Evolutionary conservation across 2,888 invertebrate genomes (phyloP).

Genomic region (Leucophenga maculata): DNA sequence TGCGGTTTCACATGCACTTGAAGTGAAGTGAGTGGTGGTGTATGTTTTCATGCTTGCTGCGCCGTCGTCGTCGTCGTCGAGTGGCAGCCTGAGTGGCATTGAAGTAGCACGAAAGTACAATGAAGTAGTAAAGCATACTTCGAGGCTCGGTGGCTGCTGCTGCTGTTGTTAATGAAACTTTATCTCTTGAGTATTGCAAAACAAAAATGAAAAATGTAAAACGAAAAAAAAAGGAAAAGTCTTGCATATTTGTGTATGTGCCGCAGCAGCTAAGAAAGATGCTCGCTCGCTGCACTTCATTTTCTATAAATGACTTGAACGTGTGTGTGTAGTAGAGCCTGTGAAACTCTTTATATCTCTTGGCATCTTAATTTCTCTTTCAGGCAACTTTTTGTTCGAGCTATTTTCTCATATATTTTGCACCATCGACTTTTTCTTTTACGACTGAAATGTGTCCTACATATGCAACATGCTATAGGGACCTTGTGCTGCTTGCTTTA

Average conservation of each 20-base stretch:
- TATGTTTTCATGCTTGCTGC: slow-evolving; percentile 13
- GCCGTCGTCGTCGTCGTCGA: background rate
- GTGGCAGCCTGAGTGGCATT: slow-evolving; percentile 9
- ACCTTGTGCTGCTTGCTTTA: too few relatives aligned
- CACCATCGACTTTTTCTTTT: background rate
- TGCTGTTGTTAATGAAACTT: slow-evolving; percentile 63
- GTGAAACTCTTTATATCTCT: background rate
- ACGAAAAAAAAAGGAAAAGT: background rate
- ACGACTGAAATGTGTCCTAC: slow-evolving; percentile 21
- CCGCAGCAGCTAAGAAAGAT: background rate
- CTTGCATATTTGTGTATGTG: slow-evolving; percentile 6
- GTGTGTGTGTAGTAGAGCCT: too few relatives aligned
- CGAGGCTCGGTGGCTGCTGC: background rate
- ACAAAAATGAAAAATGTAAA: background rate
- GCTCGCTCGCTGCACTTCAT: slow-evolving; percentile 49
- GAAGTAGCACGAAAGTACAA: slow-evolving; percentile 3
- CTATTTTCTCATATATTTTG: background rate
- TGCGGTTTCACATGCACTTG: slow-evolving; percentile 68
- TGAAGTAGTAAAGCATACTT: slow-evolving; percentile 26
- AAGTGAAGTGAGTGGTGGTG: slow-evolving; percentile 46
- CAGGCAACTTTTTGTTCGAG: background rate
- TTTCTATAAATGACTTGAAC: slow-evolving; percentile 30
- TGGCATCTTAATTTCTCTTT: background rate
- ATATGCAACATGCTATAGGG: background rate
- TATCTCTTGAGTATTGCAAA: slow-evolving; percentile 58